Evolutionary conservation across 2,113 vertebrate species (phyloP).

Genomic region (Pycnonotus jocosus): DNA sequence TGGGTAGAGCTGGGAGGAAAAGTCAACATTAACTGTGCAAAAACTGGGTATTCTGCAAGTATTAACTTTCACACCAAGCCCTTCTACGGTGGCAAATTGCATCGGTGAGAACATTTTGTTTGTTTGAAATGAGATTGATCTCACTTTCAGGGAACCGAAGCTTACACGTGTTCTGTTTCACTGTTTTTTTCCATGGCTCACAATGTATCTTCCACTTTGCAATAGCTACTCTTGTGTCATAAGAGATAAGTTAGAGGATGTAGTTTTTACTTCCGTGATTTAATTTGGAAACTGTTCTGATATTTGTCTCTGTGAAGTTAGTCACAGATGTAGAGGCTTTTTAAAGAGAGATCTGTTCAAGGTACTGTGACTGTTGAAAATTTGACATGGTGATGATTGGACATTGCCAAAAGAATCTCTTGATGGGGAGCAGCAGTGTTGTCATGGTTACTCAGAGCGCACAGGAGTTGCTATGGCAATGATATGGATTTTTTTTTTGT

Average conservation of each 20-base stretch:
- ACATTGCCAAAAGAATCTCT: background rate
- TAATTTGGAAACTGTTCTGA: background rate
- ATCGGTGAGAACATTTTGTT: constrained; percentile 77
- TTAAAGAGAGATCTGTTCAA: background rate
- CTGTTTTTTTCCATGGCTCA: background rate
- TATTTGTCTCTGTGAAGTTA: background rate
- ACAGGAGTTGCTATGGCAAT: constrained; percentile 21
- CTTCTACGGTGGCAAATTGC: constrained; percentile 95
- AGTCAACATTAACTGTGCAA: constrained; percentile 88
- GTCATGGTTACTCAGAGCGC: background rate
- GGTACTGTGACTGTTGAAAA: background rate
- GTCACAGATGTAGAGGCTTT: background rate
- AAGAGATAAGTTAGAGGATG: background rate
- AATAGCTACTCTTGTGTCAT: background rate
- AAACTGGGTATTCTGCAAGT: constrained; percentile 91
- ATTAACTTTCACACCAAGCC: constrained; percentile 99
- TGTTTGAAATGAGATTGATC: background rate
- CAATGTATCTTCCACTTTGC: background rate
- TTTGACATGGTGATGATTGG: background rate
- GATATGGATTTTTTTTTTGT: background rate
- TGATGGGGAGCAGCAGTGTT: background rate
- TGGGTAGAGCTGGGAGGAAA: constrained; percentile 98
- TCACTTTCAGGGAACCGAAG: background rate
- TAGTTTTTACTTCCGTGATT: background rate
- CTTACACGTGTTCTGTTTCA: background rate